Conservation (phyloP, 2,888 invertebrate genomes). For the Kryphioiulus occultus region DNA sequence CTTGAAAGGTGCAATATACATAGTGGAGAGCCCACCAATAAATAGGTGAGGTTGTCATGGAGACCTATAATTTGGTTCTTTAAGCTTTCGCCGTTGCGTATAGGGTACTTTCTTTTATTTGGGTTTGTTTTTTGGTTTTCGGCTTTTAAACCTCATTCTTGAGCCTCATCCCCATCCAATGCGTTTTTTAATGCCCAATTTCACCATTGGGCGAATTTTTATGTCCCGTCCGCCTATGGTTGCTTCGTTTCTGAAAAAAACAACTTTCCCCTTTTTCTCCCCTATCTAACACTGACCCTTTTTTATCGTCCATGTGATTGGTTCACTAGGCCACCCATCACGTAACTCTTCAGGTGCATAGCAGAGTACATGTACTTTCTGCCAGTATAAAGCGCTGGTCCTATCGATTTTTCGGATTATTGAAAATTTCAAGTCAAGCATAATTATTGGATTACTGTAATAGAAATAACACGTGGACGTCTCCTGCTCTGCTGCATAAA, state of each 20-base stretch:
- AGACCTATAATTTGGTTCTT: conserved; percentile 11
- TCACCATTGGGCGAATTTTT: conserved; percentile 28
- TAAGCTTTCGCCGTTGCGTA: background rate
- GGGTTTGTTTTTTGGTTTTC: background rate
- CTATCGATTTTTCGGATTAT: background rate
- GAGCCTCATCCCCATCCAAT: conserved; percentile 12
- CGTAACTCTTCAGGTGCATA: conserved; percentile 12
- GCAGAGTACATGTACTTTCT: background rate
- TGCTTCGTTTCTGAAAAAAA: background rate
- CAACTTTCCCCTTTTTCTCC: conserved; percentile 26
- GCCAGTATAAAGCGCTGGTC: background rate
- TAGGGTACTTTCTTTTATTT: conserved; percentile 31
- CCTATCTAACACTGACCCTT: conserved; percentile 26
- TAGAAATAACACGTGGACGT: background rate
- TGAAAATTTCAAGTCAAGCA: background rate
- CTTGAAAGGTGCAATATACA: conserved; percentile 13
- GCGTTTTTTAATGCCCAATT: conserved; percentile 33
- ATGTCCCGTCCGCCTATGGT: background rate
- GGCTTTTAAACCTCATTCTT: background rate
- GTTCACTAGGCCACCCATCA: conserved; percentile 26
- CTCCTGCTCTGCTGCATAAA: background rate
- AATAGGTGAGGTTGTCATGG: conserved; percentile 3
- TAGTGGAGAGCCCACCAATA: background rate
- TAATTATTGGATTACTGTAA: conserved; percentile 24
- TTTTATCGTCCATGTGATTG: conserved; percentile 24